phyloP scores from a whole-genome alignment of 2,113 vertebrate genomes.

The Lipotes vexillifer region DNA sequence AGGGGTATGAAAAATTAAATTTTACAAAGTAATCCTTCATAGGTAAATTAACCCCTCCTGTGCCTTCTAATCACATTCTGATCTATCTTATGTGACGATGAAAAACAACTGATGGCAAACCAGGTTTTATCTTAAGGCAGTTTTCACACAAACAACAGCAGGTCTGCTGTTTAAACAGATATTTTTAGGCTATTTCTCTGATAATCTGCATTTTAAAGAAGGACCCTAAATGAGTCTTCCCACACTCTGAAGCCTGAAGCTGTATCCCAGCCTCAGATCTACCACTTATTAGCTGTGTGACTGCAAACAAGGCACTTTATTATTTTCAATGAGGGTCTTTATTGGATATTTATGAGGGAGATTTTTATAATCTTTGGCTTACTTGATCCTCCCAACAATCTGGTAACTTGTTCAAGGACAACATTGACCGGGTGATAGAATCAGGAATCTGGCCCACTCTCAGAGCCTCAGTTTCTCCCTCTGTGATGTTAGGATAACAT shows the following conservation, averaged over 20 bases:
- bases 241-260: background rate
- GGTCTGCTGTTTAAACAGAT: background rate
- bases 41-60: background rate
- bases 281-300: background rate
- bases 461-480: background rate
- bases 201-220: background rate
- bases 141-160: background rate
- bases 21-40: background rate
- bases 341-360: background rate
- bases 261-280: background rate
- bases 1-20: background rate
- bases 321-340: background rate
- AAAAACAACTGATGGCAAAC: background rate
- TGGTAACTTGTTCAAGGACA: background rate
- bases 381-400: background rate
- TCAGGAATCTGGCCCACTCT: background rate
- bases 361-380: background rate
- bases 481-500: background rate
- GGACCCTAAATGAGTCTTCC: background rate
- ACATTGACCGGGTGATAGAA: background rate
- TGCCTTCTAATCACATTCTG: background rate
- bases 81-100: background rate
- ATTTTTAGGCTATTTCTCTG: background rate
- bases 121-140: background rate
- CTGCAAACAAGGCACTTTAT: background rate